Evolutionary conservation across 2,113 vertebrate genomes (phyloP).

Genomic region (Camarhynchus parvulus): DNA sequence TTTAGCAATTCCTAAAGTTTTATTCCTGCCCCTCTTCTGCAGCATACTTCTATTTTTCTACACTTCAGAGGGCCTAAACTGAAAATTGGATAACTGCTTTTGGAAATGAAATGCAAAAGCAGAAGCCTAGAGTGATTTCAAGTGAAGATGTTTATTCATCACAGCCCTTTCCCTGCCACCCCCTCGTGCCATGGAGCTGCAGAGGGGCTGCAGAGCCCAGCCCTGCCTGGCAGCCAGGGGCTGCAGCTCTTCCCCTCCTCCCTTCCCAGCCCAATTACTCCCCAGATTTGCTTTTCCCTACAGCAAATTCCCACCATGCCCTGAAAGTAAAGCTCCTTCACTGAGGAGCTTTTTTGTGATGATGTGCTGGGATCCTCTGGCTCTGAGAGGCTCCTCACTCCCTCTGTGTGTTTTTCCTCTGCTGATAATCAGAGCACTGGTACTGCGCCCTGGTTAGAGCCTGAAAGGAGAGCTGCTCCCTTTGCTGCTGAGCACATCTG

Average conservation of each 20-base stretch:
- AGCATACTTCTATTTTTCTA: constrained; percentile 19
- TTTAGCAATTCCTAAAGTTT: constrained; percentile 27
- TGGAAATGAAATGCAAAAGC: constrained; percentile 30
- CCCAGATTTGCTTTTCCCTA: background rate
- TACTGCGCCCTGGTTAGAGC: background rate
- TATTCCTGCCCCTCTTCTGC: background rate
- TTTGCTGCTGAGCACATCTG: background rate
- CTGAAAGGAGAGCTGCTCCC: background rate
- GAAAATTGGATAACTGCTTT: background rate
- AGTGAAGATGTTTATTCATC: constrained; percentile 46
- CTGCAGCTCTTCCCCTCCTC: background rate
- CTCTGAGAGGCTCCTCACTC: background rate
- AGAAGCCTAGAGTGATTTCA: background rate
- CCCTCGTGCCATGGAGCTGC: background rate
- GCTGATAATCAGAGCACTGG: background rate
- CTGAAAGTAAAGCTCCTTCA: background rate
- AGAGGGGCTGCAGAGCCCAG: background rate
- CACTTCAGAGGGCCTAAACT: constrained; percentile 36
- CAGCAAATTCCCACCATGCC: constrained; percentile 1
- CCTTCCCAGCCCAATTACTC: background rate
- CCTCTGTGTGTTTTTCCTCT: background rate
- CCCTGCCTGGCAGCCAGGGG: background rate
- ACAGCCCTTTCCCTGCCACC: background rate
- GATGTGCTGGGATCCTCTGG: background rate
- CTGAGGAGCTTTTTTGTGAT: background rate